Evolutionary conservation across 2,888 invertebrate genomes (phyloP), one percentile per base, ranked within the genome.

Genomic region (Biston betularia): DNA sequence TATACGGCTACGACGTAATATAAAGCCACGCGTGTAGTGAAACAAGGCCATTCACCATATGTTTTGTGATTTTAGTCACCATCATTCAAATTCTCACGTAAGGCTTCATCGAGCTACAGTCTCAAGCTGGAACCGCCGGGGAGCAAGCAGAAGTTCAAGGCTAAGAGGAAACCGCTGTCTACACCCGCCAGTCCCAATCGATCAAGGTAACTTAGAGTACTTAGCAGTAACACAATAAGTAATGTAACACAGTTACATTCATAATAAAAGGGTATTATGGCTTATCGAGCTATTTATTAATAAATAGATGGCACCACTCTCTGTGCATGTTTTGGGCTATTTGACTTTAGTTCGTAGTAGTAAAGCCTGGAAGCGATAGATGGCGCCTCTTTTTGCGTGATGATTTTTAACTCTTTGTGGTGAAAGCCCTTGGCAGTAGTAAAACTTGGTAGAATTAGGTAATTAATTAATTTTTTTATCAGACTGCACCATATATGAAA

Each of bases 51-150:
- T 75, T 75, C 69, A 73, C 72, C 66, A 69, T 66, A 63, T 73
- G 68, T 80, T 77, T 83, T 80, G 64, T 71, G 63, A 83, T 96
- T 96, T 94, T 97, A 98, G 98, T 98, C 98, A 94, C 98, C 98
- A 89, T 97, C 98, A 94, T 98, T 98, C 96, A 98, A 98, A 95
- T 98, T 98, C 95, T 98, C 98, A 90, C 96, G 98, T 93, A 99
- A 99, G 95, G 98, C 98, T 85, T 98, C 98, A 80, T 98, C 98
- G 83, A 98, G 98, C 89, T 98, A 98, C 95, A 98, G 98, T 86
- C 96, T 99, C 89, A 98, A 98, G 95, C 95, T 98, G 94, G 98
- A 98, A 89, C 97, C 97, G 72, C 97, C 97, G 74, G 96, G 96
- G 85, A 96, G 95, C 89, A 97, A 97, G 94, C 97, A 97, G 92